Evolutionary conservation across 2,888 invertebrate genomes (phyloP).

Genomic region (Aleiodes testaceus): DNA sequence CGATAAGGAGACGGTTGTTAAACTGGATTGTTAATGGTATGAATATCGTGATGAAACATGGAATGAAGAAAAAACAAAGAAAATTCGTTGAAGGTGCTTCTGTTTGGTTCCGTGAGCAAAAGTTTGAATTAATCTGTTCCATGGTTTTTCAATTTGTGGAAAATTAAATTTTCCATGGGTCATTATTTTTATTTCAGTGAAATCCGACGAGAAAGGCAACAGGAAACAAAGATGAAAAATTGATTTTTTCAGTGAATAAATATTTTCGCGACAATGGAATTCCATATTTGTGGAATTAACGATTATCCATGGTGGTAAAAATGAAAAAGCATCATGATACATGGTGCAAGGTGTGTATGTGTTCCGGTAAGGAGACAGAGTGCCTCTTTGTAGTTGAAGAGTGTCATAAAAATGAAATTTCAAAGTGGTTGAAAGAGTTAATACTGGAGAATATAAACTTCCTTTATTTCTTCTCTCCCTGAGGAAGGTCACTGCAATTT

Average conservation of each 20-base stretch:
- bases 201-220: too few relatives aligned
- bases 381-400: constrained; percentile 20
- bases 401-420: constrained; percentile 24
- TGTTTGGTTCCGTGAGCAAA: too few relatives aligned
- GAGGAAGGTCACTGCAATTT: not conserved
- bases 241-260: not conserved
- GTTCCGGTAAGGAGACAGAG: constrained; percentile 18
- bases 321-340: constrained; percentile 10
- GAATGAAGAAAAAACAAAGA: too few relatives aligned
- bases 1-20: constrained; percentile 44
- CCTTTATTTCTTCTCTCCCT: not conserved
- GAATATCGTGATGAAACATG: constrained; percentile 60
- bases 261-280: constrained; percentile 13
- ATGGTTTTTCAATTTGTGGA: too few relatives aligned
- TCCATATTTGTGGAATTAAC: constrained; percentile 50
- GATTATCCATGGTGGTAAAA: constrained; percentile 50
- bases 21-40: constrained; percentile 54
- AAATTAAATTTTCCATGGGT: too few relatives aligned
- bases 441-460: not conserved
- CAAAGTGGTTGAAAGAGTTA: constrained; percentile 1
- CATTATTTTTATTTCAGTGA: too few relatives aligned
- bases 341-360: constrained; percentile 3
- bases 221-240: too few relatives aligned
- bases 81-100: too few relatives aligned
- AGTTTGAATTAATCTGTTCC: too few relatives aligned